Conservation (phyloP, 2,888 invertebrate genomes). For the Acleris laterana region DNA sequence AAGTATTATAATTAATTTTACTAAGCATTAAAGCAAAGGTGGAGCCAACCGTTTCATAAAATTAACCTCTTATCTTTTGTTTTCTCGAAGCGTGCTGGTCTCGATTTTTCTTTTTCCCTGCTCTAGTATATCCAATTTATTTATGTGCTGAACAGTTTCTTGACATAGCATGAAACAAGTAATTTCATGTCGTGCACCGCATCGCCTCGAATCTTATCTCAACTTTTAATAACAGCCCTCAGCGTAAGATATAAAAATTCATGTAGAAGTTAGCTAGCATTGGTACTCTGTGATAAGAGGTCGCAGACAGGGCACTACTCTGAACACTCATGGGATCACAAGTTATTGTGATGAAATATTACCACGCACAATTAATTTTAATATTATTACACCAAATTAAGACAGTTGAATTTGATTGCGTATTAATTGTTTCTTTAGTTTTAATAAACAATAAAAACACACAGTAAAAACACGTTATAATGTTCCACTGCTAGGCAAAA, state of each 20-base stretch:
- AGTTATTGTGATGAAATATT: background rate
- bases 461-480: too few relatives aligned
- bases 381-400: too few relatives aligned
- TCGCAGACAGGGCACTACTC: conserved; percentile 48
- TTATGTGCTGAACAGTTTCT: conserved; percentile 48
- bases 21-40: background rate
- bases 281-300: conserved; percentile 45
- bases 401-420: too few relatives aligned
- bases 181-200: conserved; percentile 63
- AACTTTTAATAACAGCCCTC: conserved; percentile 68
- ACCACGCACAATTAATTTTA: background rate
- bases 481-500: too few relatives aligned
- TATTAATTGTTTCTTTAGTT: too few relatives aligned
- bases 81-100: conserved; percentile 11
- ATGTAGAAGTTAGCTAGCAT: conserved; percentile 58
- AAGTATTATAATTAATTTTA: background rate
- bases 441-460: too few relatives aligned
- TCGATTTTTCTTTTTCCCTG: conserved; percentile 14
- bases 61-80: conserved; percentile 25
- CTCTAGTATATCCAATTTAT: conserved; percentile 31
- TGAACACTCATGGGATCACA: conserved; percentile 35
- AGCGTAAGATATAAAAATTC: conserved; percentile 60
- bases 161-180: conserved; percentile 52
- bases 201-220: conserved; percentile 66
- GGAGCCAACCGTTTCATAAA: conserved; percentile 5